Evolutionary conservation across 2,797 vertebrate genomes (phyloP).

Genomic region (Rhinatrema bivittatum): DNA sequence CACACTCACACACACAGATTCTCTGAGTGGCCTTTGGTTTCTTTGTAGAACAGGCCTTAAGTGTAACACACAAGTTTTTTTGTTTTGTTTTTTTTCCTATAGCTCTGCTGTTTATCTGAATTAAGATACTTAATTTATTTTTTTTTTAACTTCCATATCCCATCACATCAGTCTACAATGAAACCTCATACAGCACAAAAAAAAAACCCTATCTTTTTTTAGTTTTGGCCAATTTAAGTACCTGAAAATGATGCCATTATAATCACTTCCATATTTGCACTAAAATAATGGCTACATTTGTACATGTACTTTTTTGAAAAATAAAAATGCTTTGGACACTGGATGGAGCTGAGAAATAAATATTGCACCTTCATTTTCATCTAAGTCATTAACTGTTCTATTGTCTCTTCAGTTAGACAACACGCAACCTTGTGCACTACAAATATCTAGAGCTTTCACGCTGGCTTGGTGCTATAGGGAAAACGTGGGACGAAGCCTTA

Average conservation of each 20-base stretch:
- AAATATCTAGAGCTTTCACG: constrained; percentile 23
- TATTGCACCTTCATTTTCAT: constrained; percentile 27
- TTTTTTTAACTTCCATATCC: too few relatives aligned
- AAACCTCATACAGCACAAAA: constrained; percentile 18
- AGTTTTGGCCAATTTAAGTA: constrained; percentile 57
- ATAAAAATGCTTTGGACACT: constrained; percentile 58
- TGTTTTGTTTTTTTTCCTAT: too few relatives aligned
- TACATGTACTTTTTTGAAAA: constrained; percentile 52
- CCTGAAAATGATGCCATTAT: constrained; percentile 53
- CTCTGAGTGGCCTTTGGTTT: too few relatives aligned
- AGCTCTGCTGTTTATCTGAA: too few relatives aligned
- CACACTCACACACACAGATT: too few relatives aligned
- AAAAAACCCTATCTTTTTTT: too few relatives aligned
- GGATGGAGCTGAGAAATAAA: constrained; percentile 50
- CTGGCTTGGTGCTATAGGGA: too few relatives aligned
- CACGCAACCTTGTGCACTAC: constrained; percentile 24
- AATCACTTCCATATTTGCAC: constrained; percentile 67
- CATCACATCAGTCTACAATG: constrained; percentile 9
- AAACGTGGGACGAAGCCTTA: too few relatives aligned
- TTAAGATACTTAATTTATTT: too few relatives aligned
- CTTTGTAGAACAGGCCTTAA: too few relatives aligned
- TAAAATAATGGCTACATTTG: constrained; percentile 53
- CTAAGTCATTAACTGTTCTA: constrained; percentile 21
- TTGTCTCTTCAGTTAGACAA: constrained; percentile 7
- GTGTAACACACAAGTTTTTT: too few relatives aligned